phyloP scores from a whole-genome alignment of 2,888 invertebrate species.

The Polia nebulosa region DNA sequence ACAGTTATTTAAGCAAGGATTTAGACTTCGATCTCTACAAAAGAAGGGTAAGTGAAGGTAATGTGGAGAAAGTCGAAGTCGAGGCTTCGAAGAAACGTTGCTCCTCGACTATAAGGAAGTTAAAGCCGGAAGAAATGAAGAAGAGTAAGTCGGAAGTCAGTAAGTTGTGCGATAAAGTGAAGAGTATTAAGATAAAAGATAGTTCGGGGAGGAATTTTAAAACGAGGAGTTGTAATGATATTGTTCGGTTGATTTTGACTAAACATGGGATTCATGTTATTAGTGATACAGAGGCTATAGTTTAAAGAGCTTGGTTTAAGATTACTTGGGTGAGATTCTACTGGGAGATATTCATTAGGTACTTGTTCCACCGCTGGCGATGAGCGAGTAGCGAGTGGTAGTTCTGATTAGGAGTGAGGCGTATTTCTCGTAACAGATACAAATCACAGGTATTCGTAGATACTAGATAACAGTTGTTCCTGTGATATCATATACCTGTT shows the following conservation, averaged over 20 bases:
- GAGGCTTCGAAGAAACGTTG: conserved; percentile 82
- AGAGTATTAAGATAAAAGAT: conserved; percentile 86
- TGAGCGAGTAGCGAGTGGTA: too few relatives aligned
- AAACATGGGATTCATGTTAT: conserved; percentile 95
- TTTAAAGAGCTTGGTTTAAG: conserved; percentile 70
- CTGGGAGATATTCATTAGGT: conserved; percentile 2
- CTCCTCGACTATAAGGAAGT: conserved; percentile 84
- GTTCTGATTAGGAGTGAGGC: too few relatives aligned
- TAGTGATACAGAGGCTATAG: conserved; percentile 94
- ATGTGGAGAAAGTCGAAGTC: conserved; percentile 73
- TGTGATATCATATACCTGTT: too few relatives aligned
- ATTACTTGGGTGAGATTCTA: conserved; percentile 25
- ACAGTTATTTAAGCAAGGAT: conserved; percentile 90
- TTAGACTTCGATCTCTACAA: conserved; percentile 80
- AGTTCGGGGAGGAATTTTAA: conserved; percentile 80
- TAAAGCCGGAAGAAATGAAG: conserved; percentile 84
- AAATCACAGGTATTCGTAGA: too few relatives aligned
- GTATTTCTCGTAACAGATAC: too few relatives aligned
- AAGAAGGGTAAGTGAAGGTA: conserved; percentile 85
- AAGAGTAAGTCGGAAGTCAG: conserved; percentile 89
- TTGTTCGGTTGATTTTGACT: conserved; percentile 94
- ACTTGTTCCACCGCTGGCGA: too few relatives aligned
- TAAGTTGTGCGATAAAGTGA: conserved; percentile 88
- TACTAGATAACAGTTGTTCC: too few relatives aligned
- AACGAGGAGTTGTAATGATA: conserved; percentile 90